Evolutionary conservation across 2,113 vertebrate species (phyloP).

Genomic region (Eleginops maclovinus): DNA sequence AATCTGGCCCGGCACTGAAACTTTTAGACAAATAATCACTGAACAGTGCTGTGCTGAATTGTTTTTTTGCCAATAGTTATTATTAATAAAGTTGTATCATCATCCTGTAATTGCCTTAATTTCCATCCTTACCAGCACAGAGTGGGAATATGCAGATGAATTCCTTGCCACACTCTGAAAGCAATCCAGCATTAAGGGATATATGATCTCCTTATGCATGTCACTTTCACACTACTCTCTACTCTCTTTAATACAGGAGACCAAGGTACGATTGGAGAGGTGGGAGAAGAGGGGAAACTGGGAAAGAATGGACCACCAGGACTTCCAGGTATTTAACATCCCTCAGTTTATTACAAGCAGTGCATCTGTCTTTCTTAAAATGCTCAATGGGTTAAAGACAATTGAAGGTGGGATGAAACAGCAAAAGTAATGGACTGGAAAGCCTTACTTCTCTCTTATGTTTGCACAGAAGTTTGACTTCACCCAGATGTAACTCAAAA

Average conservation of each 20-base stretch:
- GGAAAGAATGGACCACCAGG: slow-evolving; percentile 78
- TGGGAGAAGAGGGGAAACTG: slow-evolving; percentile 65
- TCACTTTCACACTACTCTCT: background rate
- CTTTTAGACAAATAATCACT: background rate
- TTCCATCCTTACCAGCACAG: background rate
- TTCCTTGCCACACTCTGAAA: background rate
- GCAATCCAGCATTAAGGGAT: background rate
- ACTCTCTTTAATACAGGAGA: slow-evolving; percentile 59
- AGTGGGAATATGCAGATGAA: slow-evolving; percentile 14
- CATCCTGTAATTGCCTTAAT: slow-evolving; percentile 1
- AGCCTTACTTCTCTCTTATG: background rate
- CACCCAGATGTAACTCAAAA: background rate
- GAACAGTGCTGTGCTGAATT: background rate
- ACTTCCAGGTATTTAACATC: slow-evolving; percentile 58
- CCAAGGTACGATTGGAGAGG: slow-evolving; percentile 71
- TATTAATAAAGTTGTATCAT: slow-evolving; percentile 9
- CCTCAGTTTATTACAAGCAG: background rate
- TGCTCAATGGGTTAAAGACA: slow-evolving; percentile 5
- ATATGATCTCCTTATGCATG: background rate
- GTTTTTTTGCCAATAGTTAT: background rate
- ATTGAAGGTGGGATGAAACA: background rate
- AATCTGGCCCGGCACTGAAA: background rate
- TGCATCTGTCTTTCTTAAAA: background rate
- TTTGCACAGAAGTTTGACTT: slow-evolving; percentile 14
- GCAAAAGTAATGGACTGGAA: background rate